Evolutionary conservation across 2,113 vertebrate genomes (phyloP), one percentile per base, ranked within the genome.

Genomic region (Dipodomys spectabilis): DNA sequence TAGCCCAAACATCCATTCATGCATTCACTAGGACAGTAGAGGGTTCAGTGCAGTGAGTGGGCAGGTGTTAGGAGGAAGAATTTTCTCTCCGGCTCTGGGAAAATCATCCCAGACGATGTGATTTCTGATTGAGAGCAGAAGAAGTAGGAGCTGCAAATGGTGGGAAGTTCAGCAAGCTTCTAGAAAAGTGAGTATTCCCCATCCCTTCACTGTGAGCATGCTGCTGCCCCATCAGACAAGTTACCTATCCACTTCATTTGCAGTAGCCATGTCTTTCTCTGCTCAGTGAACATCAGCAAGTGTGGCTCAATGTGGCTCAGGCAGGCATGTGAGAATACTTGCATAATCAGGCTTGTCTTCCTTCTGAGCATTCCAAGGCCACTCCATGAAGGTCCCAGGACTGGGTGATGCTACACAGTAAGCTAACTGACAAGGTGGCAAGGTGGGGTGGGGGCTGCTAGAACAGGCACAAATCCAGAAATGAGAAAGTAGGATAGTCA

Each of bases 101-200:
- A 78, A 49, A 10, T 74, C 44, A 32, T 71, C 28, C 45, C 67
- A 25, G 32, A 72, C 30, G 19, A 30, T 32, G 11, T 69, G 79
- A 69, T 68, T 80, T 92, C 44, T 78, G 88, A 86, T 71, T 79
- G 72, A 90, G 62, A 71, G 16, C 45, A 82, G 83, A 73, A 60
- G 28, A 6, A 85, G 32, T 39, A 87, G 73, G 39, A n/a, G 18
- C 53, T 68, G 27, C 13, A 19, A 72, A 28, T 64, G 64, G 6
- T 15, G 44, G 44, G n/a, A 77, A 35, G 45, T 45, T 4, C 4
- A 6, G 18, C 49, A 32, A 64, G 32, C 8, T 64, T 23, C 23
- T 9, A 7, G 23, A 64, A 11, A 32, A 32, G 80, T 60, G 89
- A 22, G 6, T 19, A 2, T 49, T 35, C 65, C 64, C 35, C 18